Evolutionary conservation across 1,140 invertebrate species (phyloP).

Genomic region (Subanguina moxae): DNA sequence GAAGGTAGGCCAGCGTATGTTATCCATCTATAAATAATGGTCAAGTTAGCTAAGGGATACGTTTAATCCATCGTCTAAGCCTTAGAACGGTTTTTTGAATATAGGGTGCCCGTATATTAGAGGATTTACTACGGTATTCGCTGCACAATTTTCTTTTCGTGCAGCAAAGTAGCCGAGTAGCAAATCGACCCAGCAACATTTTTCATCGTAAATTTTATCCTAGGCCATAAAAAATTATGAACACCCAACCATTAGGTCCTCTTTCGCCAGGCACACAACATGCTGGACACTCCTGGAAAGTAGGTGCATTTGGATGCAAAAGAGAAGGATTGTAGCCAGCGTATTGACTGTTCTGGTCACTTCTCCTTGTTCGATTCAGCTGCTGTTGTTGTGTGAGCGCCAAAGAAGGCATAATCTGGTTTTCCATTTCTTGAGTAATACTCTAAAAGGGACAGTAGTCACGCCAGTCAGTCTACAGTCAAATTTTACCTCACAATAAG

Average conservation of each 20-base stretch:
- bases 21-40: too few relatives aligned
- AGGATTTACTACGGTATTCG: too few relatives aligned
- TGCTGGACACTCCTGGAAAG: constrained; percentile 58
- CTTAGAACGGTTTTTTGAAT: too few relatives aligned
- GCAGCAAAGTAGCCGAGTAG: too few relatives aligned
- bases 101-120: too few relatives aligned
- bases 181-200: too few relatives aligned
- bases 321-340: constrained; percentile 52
- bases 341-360: constrained; percentile 41
- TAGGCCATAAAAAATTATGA: too few relatives aligned
- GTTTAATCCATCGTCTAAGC: too few relatives aligned
- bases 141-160: too few relatives aligned
- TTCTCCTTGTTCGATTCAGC: constrained; percentile 5
- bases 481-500: constrained; percentile 49
- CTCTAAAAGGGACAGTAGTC: constrained; percentile 10
- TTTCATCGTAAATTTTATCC: too few relatives aligned
- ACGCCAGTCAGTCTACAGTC: not conserved
- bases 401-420: constrained; percentile 18
- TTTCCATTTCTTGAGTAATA: constrained; percentile 37
- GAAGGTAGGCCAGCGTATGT: too few relatives aligned
- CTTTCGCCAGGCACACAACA: constrained; percentile 56
- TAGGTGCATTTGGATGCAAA: constrained; percentile 48
- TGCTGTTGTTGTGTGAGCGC: constrained; percentile 31
- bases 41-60: too few relatives aligned
- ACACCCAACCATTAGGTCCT: constrained; percentile 34